Base-by-base conservation (phyloP, 2,888 invertebrate species). In the Tribolium freemani region DNA sequence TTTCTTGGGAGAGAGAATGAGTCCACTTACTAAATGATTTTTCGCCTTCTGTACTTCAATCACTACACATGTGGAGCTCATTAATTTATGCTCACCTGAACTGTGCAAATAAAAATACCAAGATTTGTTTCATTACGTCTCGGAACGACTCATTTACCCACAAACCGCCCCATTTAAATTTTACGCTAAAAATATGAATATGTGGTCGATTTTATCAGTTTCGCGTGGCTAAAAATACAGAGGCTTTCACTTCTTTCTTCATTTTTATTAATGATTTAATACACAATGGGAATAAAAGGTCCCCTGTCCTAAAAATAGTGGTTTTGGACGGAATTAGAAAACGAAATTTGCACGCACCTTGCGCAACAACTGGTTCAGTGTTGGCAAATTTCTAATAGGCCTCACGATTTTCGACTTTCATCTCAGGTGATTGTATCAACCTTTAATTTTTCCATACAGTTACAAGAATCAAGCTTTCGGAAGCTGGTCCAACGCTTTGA, bases 371-470 rank as follows among this genome's bases (percentile, higher is more conserved):
- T 60, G 45, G 58, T 60, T 60, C 31, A 5, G 8, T 21, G 10
- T 60, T 46, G 20, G 46, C 46, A 20, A 60, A 45, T 60, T 60
- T 46, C 58, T 60, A 60, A 20, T 60, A 30, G 6, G 57, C 57
- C 45, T 60, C 46, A 46, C 58, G 58, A 45, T 60, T 60, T 60
- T 60, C 58, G 46, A 60, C 58, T 60, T 46, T 60, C 58, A 60
- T 56, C 56, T 31, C 31, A 56, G 56, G 56, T 56, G 56, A 56
- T 13, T 56, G 56, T 26, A 5, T 5, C 31, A 6, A 8, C 5
- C 8, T 38, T 9, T 2, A 38, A 38, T 16, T 58, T 58, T 56
- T 56, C 56, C 38, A 56, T 8, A n/a, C 45, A 20, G 44, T 44
- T 57, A 44, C 57, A 57, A 56, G 56, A 31, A 56, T 56, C 56